Percentiles rank a stretch among this genome's conserved stretches.
These are phyloP conservation scores for Gracilinanus agilis DNA, from an alignment of 2,113 vertebrate species.

Conservation along the genomic window DNA sequence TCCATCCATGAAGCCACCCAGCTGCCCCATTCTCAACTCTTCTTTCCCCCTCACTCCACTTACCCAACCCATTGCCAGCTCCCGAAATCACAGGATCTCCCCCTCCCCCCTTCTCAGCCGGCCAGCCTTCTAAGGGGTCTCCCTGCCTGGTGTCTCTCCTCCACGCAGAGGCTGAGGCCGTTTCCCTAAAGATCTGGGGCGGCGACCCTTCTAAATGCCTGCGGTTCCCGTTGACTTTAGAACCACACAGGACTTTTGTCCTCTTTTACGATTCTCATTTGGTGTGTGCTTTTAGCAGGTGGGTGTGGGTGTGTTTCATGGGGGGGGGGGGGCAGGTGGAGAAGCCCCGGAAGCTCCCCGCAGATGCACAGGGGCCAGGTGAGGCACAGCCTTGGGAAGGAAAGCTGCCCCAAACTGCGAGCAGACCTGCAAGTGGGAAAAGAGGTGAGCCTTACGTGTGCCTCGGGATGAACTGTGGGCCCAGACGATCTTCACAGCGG, in stretches of 20 bases:
- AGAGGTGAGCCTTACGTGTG: background rate
- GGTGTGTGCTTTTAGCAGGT: background rate
- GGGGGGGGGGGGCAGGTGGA: too few species aligned
- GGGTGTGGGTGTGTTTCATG: too few species aligned
- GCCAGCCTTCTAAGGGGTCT: too few species aligned
- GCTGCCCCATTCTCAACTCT: background rate
- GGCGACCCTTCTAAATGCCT: too few species aligned
- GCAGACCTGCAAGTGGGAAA: too few species aligned
- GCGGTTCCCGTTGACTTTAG: background rate
- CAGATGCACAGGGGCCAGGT: too few species aligned
- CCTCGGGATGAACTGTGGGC: background rate
- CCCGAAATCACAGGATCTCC: background rate
- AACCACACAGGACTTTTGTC: background rate
- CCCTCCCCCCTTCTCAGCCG: background rate
- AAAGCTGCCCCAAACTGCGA: too few species aligned
- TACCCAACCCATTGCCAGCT: background rate
- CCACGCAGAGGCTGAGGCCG: background rate
- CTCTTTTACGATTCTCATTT: background rate
- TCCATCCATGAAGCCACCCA: background rate
- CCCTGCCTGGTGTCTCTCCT: background rate
- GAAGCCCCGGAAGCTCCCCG: too few species aligned
- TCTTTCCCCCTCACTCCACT: background rate
- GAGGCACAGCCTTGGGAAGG: too few species aligned
- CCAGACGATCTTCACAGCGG: background rate
- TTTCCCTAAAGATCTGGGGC: background rate